Evolutionary conservation across 2,113 vertebrate genomes (phyloP), one percentile per base, ranked within the genome.

Genomic region (Arvicanthis niloticus): DNA sequence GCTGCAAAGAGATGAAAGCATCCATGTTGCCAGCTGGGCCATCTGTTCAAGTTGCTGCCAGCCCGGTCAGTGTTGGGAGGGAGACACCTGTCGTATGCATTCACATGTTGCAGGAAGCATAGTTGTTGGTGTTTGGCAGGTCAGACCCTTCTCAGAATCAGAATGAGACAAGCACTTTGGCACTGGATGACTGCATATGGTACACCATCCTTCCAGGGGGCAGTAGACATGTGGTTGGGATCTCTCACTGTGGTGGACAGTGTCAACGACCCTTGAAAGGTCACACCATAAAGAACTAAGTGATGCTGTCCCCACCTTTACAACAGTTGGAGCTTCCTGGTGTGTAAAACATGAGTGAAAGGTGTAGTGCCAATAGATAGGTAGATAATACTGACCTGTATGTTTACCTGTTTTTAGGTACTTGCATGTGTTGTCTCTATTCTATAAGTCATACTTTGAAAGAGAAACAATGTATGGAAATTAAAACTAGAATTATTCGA

Each of bases 61-160:
- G 37, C 34, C 96, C 81, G 86, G 94, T 96, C 88, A 97, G 82
- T 67, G 24, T 53, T 78, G 95, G 56, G 96, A 96, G 68, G 85
- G 95, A 89, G 67, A 96, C 84, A 51, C 60, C 7, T 91, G 89
- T 51, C 96, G 89, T 88, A 96, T 89, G 91, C 97, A 96, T 93
- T 68, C 65, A 70, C 2, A 4, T 92, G 89, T 93, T 95, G 70
- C 22, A 86, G 45, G 86, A 95, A 94, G 62, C 60, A 45, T 84
- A 48, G 92, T 91, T 65, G 62, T 89, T 94, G 92, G 85, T 67
- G 16, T 86, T 96, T 96, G 73, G 67, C 97, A 42, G 94, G 76
- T 94, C 77, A 45, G 88, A 77, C 45, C 93, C 60, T 91, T 76
- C 48, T 40, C 82, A 60, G 80, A 94, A 78, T 76, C 73, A 94